Evolutionary conservation across 2,888 invertebrate species (phyloP), one percentile per base, ranked within the genome.

Genomic region (Andrena trimmerana): DNA sequence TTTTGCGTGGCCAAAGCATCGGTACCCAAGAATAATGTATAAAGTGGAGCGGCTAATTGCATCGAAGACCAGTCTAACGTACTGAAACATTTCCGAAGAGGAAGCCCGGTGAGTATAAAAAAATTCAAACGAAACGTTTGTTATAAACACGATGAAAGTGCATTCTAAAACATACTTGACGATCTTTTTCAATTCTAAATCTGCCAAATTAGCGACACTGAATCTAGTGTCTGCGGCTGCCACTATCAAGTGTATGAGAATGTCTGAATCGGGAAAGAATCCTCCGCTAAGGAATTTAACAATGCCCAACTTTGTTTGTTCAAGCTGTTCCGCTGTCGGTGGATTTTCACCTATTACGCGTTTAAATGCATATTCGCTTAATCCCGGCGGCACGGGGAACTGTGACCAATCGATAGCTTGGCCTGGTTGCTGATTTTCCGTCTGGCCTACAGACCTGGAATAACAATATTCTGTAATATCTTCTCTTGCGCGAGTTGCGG

Each of bases 201-300:
- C 98, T 1, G 98, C 98, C 76, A 97, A 96, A 92, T 98, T 98
- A 71, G 98, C 98, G 62, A 99, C 97, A 94, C 97, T 97, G 93
- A 97, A 98, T 84, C 98, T 95, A 0, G 98, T 97, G 92, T 99
- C 99, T 0, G 98, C 97, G 0, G 98, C 97, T 1, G 97, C 98
- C 6, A 99, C 96, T 8, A 98, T 96, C 79, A 98, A 95, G 73
- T 97, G 97, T 83, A 97, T 94, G 29, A 98, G 95, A 36, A 97
- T 96, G 78, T 97, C 97, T 31, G 96, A 95, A 90, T 97, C 96
- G 33, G 96, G 95, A 90, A 98, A 97, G 57, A 98, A 95, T 67
- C 97, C 97, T 86, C 96, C 96, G 65, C 96, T 96, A 73, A 99
- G 95, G 90, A 99, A 97, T 91, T 97, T 97, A 2, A 98, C 96